phyloP scores from a whole-genome alignment of 2,888 invertebrate species.

The Dicycla oo region DNA sequence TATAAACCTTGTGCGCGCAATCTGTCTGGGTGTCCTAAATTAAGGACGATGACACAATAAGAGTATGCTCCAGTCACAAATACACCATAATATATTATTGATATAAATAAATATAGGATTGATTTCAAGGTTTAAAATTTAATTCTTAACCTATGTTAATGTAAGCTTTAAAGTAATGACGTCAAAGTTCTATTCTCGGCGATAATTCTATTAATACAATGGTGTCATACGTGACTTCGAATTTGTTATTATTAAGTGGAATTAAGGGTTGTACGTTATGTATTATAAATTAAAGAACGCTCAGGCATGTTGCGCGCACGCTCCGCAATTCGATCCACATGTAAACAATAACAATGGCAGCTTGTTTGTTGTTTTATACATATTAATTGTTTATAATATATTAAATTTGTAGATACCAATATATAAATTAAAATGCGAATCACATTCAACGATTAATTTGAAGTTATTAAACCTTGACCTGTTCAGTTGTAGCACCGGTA shows the following conservation, averaged over 20 bases:
- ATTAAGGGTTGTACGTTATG: constrained; percentile 48
- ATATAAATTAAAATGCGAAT: constrained; percentile 75
- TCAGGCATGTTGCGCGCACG: constrained; percentile 52
- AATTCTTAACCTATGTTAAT: constrained; percentile 47
- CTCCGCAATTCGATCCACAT: constrained; percentile 43
- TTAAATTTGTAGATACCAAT: constrained; percentile 72
- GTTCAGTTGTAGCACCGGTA: constrained; percentile 31
- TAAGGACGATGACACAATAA: constrained; percentile 29
- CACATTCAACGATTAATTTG: constrained; percentile 69
- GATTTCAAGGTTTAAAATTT: constrained; percentile 42
- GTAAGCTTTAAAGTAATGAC: constrained; percentile 50
- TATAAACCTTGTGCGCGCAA: constrained; percentile 49
- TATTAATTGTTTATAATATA: constrained; percentile 62
- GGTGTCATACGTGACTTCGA: constrained; percentile 41
- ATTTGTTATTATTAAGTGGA: constrained; percentile 58
- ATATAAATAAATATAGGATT: constrained; percentile 26
- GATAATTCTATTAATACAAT: constrained; percentile 36
- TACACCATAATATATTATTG: constrained; percentile 32
- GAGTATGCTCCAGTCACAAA: constrained; percentile 56
- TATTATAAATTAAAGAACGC: constrained; percentile 40
- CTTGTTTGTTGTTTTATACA: constrained; percentile 76
- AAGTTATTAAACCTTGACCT: constrained; percentile 37
- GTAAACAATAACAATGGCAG: constrained; percentile 73
- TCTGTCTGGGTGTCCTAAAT: constrained; percentile 39
- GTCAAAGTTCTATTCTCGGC: constrained; percentile 25